Evolutionary conservation across 2,888 invertebrate genomes (phyloP).

Genomic region (Conomelus anceps): DNA sequence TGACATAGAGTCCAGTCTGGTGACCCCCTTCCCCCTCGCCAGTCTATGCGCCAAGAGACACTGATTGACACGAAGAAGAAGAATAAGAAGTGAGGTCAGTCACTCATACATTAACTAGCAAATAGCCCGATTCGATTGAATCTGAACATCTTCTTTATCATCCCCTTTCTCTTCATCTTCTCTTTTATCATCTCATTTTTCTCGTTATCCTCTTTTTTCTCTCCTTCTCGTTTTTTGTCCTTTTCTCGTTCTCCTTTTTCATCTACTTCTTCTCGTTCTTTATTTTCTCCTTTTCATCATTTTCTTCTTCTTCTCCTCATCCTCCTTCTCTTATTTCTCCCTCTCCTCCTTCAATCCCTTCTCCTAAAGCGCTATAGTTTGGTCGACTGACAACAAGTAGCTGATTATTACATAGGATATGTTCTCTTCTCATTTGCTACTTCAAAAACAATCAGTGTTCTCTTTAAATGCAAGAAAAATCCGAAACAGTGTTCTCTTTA

Average conservation of each 20-base stretch:
- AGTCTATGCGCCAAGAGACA: too few relatives aligned
- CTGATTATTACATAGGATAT: too few relatives aligned
- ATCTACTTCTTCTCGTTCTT: too few relatives aligned
- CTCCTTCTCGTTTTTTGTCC: background rate
- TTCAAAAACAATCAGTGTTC: too few relatives aligned
- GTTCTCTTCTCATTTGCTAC: too few relatives aligned
- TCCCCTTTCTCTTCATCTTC: background rate
- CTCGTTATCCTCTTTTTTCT: background rate
- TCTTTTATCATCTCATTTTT: background rate
- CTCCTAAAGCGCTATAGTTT: too few relatives aligned
- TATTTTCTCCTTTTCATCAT: too few relatives aligned
- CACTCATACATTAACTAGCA: background rate
- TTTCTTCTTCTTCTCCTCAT: too few relatives aligned
- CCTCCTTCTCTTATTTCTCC: background rate
- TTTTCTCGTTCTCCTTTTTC: background rate
- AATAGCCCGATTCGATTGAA: too few relatives aligned
- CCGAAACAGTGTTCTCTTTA: too few relatives aligned
- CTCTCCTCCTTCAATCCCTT: background rate
- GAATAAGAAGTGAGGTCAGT: background rate
- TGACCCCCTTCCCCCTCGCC: background rate
- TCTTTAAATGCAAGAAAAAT: too few relatives aligned
- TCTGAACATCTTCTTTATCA: background rate
- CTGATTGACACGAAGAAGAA: background rate
- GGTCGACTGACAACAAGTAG: too few relatives aligned
- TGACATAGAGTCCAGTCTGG: background rate